A percentile compares a stretch with the other conserved stretches of the same genome.
These are phyloP conservation scores for Trachelus iudaicus DNA, from an alignment of 2,888 invertebrate genomes.

Conservation along the genomic window DNA sequence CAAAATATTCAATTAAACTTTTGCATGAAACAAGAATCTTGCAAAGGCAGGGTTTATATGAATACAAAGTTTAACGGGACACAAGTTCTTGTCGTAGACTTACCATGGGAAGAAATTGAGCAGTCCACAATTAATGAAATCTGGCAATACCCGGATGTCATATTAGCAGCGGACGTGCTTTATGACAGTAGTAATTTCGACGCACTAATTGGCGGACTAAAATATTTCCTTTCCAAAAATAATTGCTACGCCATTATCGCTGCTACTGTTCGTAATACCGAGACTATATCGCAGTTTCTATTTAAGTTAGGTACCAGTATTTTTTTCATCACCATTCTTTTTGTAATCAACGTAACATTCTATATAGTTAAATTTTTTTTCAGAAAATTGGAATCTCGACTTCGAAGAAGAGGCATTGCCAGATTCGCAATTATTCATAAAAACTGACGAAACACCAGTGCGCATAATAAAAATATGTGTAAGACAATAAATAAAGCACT, in stretches of 20 bases:
- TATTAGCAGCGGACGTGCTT: constrained; percentile 73
- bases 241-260: constrained; percentile 67
- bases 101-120: constrained; percentile 69
- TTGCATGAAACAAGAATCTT: constrained; percentile 23
- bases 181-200: constrained; percentile 71
- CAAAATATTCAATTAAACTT: constrained; percentile 76
- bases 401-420: constrained; percentile 26
- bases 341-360: background rate
- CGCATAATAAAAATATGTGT: constrained; percentile 51
- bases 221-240: constrained; percentile 60
- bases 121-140: constrained; percentile 43
- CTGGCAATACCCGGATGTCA: constrained; percentile 61
- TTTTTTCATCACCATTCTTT: background rate
- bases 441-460: constrained; percentile 43
- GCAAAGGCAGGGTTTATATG: background rate
- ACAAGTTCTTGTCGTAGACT: constrained; percentile 55
- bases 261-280: constrained; percentile 74
- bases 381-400: background rate
- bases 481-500: constrained; percentile 2
- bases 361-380: background rate
- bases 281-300: constrained; percentile 73
- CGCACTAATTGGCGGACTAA: constrained; percentile 65
- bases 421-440: constrained; percentile 38
- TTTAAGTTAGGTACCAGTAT: constrained; percentile 66
- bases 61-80: constrained; percentile 26